phyloP scores from a whole-genome alignment of 2,888 invertebrate genomes.

The Carterocephalus palaemon region DNA sequence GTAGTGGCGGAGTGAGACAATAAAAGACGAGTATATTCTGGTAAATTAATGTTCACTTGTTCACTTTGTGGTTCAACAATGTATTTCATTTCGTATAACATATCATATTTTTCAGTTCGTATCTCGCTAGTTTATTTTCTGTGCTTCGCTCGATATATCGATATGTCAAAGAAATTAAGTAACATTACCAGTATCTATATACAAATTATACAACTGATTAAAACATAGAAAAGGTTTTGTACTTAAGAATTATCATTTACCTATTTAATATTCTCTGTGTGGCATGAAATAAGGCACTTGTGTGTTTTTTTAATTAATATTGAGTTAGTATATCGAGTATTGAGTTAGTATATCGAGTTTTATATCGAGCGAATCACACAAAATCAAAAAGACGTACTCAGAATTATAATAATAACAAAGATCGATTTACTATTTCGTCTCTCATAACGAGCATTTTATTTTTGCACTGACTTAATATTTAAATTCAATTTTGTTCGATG shows the following conservation, averaged over 20 bases:
- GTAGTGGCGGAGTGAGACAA: constrained; percentile 31
- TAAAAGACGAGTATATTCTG: constrained; percentile 62
- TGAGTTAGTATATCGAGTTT: too few species aligned
- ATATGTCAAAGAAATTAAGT: too few species aligned
- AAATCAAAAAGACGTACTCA: constrained; percentile 33
- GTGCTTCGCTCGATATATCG: constrained; percentile 39
- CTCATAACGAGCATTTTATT: constrained; percentile 29
- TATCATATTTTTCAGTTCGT: constrained; percentile 69
- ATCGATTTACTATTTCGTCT: constrained; percentile 38
- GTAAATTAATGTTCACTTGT: constrained; percentile 67
- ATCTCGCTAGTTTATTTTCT: constrained; percentile 41
- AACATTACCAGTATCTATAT: too few species aligned
- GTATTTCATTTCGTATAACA: constrained; percentile 63
- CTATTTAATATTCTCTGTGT: too few species aligned
- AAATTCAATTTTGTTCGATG: constrained; percentile 25
- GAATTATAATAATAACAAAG: constrained; percentile 42
- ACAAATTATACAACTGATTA: too few species aligned
- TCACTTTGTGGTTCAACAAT: constrained; percentile 72
- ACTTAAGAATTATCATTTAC: too few species aligned
- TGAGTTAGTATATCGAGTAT: too few species aligned
- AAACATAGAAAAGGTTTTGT: too few species aligned
- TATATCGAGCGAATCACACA: constrained; percentile 47
- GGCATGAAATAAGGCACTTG: too few species aligned
- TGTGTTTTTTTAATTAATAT: too few species aligned
- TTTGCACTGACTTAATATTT: too few species aligned